Percentiles rank a stretch among this genome's conserved stretches.
These are phyloP conservation scores for Saccostrea echinata DNA, from an alignment of 1,140 invertebrate species.

Conservation along the genomic window DNA sequence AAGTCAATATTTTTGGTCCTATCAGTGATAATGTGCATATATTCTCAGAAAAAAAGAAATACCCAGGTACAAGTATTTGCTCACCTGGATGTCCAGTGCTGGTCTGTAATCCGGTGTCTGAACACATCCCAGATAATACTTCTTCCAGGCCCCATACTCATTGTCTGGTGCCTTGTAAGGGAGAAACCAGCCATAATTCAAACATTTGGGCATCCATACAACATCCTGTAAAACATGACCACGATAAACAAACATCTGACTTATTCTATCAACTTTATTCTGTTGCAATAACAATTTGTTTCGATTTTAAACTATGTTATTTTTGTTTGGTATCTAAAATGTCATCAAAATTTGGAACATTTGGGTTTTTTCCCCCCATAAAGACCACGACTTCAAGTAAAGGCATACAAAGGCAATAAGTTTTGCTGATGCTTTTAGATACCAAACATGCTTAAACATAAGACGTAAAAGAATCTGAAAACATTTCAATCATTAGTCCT, in stretches of 20 bases:
- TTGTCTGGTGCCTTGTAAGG: constrained; percentile 74
- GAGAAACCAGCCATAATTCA: constrained; percentile 77
- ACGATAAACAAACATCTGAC: neutral
- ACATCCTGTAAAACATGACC: constrained; percentile 68
- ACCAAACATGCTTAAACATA: neutral
- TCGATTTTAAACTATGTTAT: too few relatives aligned
- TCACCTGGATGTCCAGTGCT: constrained; percentile 10
- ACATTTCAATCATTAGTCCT: neutral
- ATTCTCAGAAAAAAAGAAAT: too few relatives aligned
- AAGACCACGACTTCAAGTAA: too few relatives aligned
- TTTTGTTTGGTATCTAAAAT: too few relatives aligned
- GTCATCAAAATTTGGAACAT: too few relatives aligned
- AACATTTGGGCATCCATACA: constrained; percentile 78
- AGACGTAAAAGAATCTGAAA: neutral
- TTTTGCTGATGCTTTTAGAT: neutral
- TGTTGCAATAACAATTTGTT: neutral
- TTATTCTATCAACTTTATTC: neutral
- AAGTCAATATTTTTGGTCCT: too few relatives aligned
- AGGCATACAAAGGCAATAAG: too few relatives aligned
- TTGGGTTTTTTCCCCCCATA: too few relatives aligned
- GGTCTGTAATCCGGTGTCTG: constrained; percentile 59
- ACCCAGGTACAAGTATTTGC: too few relatives aligned
- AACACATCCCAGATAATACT: constrained; percentile 75
- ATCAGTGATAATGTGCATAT: too few relatives aligned
- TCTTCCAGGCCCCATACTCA: constrained; percentile 78